Evolutionary conservation across 2,888 invertebrate genomes (phyloP), one percentile per base, ranked within the genome.

Genomic region (Acronicta aceris): DNA sequence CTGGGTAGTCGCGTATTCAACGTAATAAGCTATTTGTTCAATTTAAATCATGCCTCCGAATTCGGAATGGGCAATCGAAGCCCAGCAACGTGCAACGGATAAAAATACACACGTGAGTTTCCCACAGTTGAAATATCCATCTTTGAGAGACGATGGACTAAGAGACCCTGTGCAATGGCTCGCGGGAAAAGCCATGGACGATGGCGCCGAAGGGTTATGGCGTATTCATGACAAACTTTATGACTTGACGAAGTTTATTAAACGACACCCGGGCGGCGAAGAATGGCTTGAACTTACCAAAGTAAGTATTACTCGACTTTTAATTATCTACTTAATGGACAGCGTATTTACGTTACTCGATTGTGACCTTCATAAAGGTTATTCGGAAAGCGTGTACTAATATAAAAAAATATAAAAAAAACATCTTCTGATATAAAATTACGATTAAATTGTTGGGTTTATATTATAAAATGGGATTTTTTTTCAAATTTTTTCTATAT

Each of bases 181-280:
- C 13, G 87, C 93, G 21, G 96, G 96, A 0, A 96, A 97, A 80
- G 94, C 93, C 10, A 84, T 92, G 71, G 96, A 96, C 67, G 97
- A 97, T 74, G 96, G 96, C 0, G 97, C 97, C 0, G 97, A 97
- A 88, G 96, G 96, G 5, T 87, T 97, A 4, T 98, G 98, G 98
- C 95, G 98, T 59, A 95, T 98, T 36, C 95, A 97, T 65, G 95
- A 98, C 85, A 94, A 95, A 41, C 90, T 99, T 8, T 99, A 99
- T 86, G 98, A 99, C 89, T 95, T 99, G 25, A 96, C 96, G 0
- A 95, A 95, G 16, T 99, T 98, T 84, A 93, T 97, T 9, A 90
- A 96, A 3, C 95, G 93, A 42, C 99, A 99, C 95, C 99, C 99
- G 0, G 98, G 98, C 16, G 98, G 99, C 0, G 82, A 93, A 4